Evolutionary conservation across 2,797 vertebrate species (phyloP).

Genomic region (Siniperca scherzeri): DNA sequence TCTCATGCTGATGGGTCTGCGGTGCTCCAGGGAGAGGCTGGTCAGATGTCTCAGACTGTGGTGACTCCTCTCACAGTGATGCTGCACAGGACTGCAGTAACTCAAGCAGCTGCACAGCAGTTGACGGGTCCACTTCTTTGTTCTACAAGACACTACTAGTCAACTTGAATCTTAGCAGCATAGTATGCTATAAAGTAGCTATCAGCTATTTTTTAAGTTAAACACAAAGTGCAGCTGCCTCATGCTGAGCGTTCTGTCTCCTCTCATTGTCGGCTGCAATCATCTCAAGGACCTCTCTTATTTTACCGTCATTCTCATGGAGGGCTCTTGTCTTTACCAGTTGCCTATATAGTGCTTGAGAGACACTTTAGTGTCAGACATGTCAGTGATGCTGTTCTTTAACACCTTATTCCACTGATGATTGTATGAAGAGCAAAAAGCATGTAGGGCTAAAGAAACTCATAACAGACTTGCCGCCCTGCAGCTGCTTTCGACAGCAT

Average conservation of each 20-base stretch:
- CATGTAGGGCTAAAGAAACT: not conserved
- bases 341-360: not conserved
- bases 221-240: constrained; percentile 19
- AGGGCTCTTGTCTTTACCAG: constrained; percentile 15
- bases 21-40: not conserved
- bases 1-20: constrained; percentile 19
- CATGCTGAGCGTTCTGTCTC: constrained; percentile 30
- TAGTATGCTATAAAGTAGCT: constrained; percentile 4
- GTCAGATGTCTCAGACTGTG: constrained; percentile 19
- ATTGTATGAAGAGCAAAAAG: constrained; percentile 8
- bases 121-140: constrained; percentile 18
- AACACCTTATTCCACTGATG: constrained; percentile 1
- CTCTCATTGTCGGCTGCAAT: constrained; percentile 23
- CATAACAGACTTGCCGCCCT: not conserved
- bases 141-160: not conserved
- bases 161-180: constrained; percentile 31
- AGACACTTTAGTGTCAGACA: constrained; percentile 9
- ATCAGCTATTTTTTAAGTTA: constrained; percentile 9
- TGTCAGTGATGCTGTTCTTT: not conserved
- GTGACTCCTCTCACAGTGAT: not conserved
- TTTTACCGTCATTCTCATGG: not conserved
- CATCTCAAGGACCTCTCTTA: constrained; percentile 28
- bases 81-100: constrained; percentile 3
- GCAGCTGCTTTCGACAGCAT: constrained; percentile 7
- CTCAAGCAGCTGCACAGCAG: constrained; percentile 12